Evolutionary conservation across 2,113 vertebrate genomes (phyloP).

Genomic region (Sardina pilchardus): DNA sequence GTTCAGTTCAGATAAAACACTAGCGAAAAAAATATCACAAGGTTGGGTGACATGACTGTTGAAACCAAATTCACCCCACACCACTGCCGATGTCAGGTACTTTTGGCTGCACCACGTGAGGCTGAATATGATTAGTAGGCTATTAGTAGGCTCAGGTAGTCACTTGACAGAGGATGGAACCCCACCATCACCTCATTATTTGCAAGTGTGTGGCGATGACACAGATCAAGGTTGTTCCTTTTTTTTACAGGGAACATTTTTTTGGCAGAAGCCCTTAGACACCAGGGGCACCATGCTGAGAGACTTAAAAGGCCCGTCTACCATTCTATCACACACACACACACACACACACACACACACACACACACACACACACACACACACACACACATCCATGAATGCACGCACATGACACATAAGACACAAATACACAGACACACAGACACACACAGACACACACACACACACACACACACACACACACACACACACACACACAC

Average conservation of each 20-base stretch:
- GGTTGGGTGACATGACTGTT: too few species aligned
- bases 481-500: background rate
- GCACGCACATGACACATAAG: background rate
- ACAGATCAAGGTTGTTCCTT: background rate
- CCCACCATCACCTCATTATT: background rate
- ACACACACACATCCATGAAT: background rate
- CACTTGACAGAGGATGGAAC: slow-evolving; percentile 3
- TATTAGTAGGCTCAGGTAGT: background rate
- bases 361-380: slow-evolving; percentile 17
- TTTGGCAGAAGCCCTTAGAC: background rate
- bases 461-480: background rate
- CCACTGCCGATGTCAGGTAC: background rate
- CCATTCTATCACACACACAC: background rate
- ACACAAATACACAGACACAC: background rate
- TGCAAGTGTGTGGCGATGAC: background rate
- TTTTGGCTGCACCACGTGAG: background rate
- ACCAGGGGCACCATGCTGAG: background rate
- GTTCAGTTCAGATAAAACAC: too few species aligned
- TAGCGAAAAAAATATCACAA: too few species aligned
- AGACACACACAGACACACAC: background rate
- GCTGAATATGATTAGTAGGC: slow-evolving; percentile 1
- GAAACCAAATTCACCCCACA: too few species aligned
- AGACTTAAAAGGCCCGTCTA: background rate
- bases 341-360: slow-evolving; percentile 6
- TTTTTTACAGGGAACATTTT: background rate